Evolutionary conservation across 2,113 vertebrate species (phyloP).

Genomic region (Elachura formosa): DNA sequence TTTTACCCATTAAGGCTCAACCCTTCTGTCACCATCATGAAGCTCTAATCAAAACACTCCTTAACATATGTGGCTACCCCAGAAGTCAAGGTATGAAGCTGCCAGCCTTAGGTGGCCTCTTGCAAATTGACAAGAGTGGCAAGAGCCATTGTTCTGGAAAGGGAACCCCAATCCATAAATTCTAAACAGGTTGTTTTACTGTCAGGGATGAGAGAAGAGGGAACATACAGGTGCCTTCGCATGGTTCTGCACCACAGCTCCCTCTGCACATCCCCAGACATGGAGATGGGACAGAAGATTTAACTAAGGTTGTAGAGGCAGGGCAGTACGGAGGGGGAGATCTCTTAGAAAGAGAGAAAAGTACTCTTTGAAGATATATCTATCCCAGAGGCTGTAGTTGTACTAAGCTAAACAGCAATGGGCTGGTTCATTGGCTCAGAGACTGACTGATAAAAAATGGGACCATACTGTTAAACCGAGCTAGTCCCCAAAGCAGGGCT

Average conservation of each 20-base stretch:
- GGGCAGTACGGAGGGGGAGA: neutral
- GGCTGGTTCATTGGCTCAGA: neutral
- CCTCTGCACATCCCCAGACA: neutral
- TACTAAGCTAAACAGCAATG: neutral
- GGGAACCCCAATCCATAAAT: neutral
- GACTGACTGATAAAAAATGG: neutral
- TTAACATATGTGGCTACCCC: neutral
- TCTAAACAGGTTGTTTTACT: neutral
- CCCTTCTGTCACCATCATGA: neutral
- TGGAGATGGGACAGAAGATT: neutral
- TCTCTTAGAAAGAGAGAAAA: neutral
- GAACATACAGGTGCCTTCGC: neutral
- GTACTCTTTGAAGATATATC: neutral
- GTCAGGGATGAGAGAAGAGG: neutral
- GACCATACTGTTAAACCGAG: neutral
- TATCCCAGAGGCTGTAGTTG: neutral
- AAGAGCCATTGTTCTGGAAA: neutral
- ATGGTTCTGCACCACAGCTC: neutral
- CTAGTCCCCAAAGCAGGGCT: neutral
- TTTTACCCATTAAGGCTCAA: neutral
- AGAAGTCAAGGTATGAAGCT: neutral
- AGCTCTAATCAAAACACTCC: neutral
- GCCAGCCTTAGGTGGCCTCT: neutral
- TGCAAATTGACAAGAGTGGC: neutral
- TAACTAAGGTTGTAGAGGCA: neutral